Evolutionary conservation across 2,797 vertebrate genomes (phyloP), one percentile per base, ranked within the genome.

Genomic region (Austrolebias charrua): DNA sequence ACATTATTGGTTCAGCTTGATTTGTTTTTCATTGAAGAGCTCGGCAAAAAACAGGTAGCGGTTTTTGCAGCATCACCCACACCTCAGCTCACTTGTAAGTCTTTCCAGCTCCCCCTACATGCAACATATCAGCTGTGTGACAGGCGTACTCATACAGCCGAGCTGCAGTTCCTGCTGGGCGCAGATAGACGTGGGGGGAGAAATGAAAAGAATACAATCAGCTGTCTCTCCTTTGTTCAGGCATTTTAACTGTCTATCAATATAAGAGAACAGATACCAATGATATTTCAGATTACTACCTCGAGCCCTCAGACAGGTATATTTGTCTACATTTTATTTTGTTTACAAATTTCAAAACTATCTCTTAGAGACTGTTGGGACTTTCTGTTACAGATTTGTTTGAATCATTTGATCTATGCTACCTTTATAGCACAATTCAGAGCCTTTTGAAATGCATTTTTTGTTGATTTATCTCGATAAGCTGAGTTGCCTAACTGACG

Each of bases 1-100:
- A 51, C 73, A 76, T 86, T 80, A 85, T 86, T 80, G 76, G 66
- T 82, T 83, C 57, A 4, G 80, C 83, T 81, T 78, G 72, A 84
- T 86, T 83, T 80, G 69, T 44, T 78, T 70, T 65, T 57, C 74
- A 79, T 72, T 73, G 75, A 79, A 73, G 64, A 42, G 70, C 83
- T 81, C 56, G 60, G 73, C 57, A 56, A 63, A 84, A 62, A 67
- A 35, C 63, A 73, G 69, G 72, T 75, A 75, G 61, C 38, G 66
- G 75, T 83, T 86, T 81, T 81, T 87, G 84, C 63, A 63, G 66
- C 69, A 56, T 65, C 75, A 65, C 44, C 15, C 60, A 5, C 61
- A 63, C 51, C 63, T 67, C 42, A 49, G 64, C 74, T 59, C 8
- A 13, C 64, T 69, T 48, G 1, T 55, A 59, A 46, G 2, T 60